Conservation (phyloP, 2,888 invertebrate genomes). For the Tetrapedia diversipes region DNA sequence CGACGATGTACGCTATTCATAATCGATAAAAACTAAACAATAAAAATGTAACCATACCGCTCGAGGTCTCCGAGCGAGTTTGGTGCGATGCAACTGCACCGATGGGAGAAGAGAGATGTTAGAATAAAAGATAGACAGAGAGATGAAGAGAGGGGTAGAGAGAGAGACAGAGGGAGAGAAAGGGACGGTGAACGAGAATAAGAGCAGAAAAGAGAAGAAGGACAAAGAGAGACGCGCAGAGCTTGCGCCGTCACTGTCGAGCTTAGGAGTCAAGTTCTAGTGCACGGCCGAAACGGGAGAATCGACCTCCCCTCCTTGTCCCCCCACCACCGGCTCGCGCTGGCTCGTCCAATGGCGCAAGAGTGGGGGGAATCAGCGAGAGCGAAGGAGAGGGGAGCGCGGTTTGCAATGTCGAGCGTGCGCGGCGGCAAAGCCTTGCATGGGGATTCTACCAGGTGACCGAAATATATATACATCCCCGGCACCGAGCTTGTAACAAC, state of each 20-base stretch:
- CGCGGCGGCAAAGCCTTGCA: conserved; percentile 50
- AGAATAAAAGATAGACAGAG: conserved; percentile 16
- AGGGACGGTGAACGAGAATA: conserved; percentile 11
- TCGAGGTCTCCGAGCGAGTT: conserved; percentile 49
- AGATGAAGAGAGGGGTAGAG: conserved; percentile 22
- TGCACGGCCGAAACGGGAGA: conserved; percentile 73
- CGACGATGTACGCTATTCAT: conserved; percentile 6
- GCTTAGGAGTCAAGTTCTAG: conserved; percentile 76
- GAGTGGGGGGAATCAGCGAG: conserved; percentile 35
- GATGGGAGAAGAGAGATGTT: conserved; percentile 16
- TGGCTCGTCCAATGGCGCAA: conserved; percentile 27
- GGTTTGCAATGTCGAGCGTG: conserved; percentile 66
- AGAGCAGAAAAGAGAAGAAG: conserved; percentile 19
- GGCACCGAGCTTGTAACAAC: conserved; percentile 35
- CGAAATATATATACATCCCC: conserved; percentile 63
- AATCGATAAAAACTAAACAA: conserved; percentile 52
- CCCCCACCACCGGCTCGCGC: conserved; percentile 3
- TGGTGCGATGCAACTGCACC: conserved; percentile 9
- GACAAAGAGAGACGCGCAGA: conserved; percentile 41
- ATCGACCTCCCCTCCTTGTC: conserved; percentile 56
- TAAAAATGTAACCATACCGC: conserved; percentile 55
- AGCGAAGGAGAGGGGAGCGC: conserved; percentile 14
- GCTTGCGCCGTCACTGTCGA: conserved; percentile 65
- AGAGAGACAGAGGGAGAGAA: conserved; percentile 23
- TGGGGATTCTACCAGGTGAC: conserved; percentile 66